Evolutionary conservation across 2,888 invertebrate genomes (phyloP).

Genomic region (Geotrupes spiniger): DNA sequence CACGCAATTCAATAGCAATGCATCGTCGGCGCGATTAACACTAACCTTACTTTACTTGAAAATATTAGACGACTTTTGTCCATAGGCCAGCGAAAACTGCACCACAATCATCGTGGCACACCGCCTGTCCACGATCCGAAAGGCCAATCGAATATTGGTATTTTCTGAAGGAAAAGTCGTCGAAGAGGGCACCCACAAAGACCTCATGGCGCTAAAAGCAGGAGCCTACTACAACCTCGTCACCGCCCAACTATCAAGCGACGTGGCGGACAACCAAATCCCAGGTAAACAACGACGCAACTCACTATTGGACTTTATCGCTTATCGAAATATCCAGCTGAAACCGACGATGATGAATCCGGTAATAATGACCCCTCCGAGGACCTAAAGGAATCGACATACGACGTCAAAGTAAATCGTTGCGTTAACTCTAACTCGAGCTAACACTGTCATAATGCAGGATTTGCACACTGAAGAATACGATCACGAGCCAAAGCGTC

Average conservation of each 20-base stretch:
- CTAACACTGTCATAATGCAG: too few relatives aligned
- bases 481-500: not conserved
- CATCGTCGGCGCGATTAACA: not conserved
- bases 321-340: too few relatives aligned
- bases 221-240: constrained; percentile 70
- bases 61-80: too few relatives aligned
- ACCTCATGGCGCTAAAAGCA: constrained; percentile 58
- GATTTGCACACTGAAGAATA: too few relatives aligned
- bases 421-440: too few relatives aligned
- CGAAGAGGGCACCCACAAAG: constrained; percentile 68
- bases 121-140: constrained; percentile 69
- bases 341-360: too few relatives aligned
- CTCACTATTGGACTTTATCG: too few relatives aligned
- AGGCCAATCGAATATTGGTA: constrained; percentile 71
- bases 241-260: constrained; percentile 55
- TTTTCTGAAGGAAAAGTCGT: constrained; percentile 66
- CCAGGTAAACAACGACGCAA: not conserved
- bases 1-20: not conserved
- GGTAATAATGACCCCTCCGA: too few relatives aligned
- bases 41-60: not conserved
- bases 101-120: constrained; percentile 81
- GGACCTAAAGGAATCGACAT: too few relatives aligned
- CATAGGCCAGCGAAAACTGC: constrained; percentile 68
- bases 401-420: too few relatives aligned
- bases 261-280: not conserved